These are phyloP conservation scores for Nematostella vectensis DNA, from an alignment of 92 coral and sea anemone genomes.

Conservation along the genomic window DNA sequence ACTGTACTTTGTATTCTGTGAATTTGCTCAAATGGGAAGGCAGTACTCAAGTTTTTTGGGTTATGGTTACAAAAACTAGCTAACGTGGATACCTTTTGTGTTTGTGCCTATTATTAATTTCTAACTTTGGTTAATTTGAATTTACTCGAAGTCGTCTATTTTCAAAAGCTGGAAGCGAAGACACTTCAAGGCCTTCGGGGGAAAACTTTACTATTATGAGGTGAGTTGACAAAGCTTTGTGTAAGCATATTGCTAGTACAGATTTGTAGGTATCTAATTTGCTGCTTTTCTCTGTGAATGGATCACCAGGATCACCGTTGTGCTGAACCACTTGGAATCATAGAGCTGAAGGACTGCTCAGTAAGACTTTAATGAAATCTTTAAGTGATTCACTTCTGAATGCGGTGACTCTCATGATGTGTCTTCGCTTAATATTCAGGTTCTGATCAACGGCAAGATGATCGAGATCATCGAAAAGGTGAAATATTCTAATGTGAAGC, in stretches of 20 bases:
- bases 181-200: slow-evolving; percentile 68
- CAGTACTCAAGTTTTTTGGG: no score
- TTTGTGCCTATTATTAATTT: no score
- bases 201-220: slow-evolving; percentile 70
- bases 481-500: background rate
- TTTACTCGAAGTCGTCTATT: slow-evolving; percentile 57
- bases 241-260: no score
- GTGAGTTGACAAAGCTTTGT: slow-evolving; percentile 16
- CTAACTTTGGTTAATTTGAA: no score
- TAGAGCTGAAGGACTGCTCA: slow-evolving; percentile 59
- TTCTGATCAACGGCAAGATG: slow-evolving; percentile 33
- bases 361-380: slow-evolving; percentile 11
- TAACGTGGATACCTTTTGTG: no score
- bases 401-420: background rate
- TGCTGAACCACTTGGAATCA: slow-evolving; percentile 51
- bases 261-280: no score
- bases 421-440: background rate
- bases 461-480: slow-evolving; percentile 57
- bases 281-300: no score
- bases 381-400: no score
- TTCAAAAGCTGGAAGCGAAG: slow-evolving; percentile 82
- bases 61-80: no score
- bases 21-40: no score
- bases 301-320: slow-evolving; percentile 89
- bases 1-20: no score